A percentile compares a stretch with the other conserved stretches of the same genome.
Conservation (phyloP, 1,140 invertebrate genomes). For the Drosophila santomea region DNA sequence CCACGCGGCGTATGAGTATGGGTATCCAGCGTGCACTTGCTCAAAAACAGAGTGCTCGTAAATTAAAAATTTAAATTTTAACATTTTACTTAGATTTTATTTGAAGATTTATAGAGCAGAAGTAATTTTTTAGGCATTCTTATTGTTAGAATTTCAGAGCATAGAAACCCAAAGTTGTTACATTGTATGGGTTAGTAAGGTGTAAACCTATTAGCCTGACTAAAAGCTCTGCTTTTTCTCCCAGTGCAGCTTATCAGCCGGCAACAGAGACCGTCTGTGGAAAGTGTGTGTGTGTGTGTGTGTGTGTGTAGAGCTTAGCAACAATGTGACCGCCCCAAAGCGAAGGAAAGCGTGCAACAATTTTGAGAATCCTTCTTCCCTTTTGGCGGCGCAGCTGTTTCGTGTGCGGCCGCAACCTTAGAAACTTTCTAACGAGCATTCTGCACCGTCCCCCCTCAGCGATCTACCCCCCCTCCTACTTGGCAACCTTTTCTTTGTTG, state of each 20-base stretch:
- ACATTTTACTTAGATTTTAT: too few species aligned
- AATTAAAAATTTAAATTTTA: too few species aligned
- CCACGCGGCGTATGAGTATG: conserved; percentile 49
- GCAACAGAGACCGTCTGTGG: conserved; percentile 9
- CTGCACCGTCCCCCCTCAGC: conserved; percentile 10
- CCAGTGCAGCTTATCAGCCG: conserved; percentile 52
- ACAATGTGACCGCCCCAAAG: conserved; percentile 60
- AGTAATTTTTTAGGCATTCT: too few species aligned
- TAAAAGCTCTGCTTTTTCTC: not conserved
- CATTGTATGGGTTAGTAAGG: too few species aligned
- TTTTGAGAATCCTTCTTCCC: conserved; percentile 63
- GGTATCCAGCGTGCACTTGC: conserved; percentile 8
- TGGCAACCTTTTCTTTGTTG: conserved; percentile 6
- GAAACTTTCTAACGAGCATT: conserved; percentile 57
- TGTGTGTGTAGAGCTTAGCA: conserved; percentile 34
- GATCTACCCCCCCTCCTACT: not conserved
- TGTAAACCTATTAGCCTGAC: too few species aligned
- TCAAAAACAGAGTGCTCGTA: not conserved
- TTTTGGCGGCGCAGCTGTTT: conserved; percentile 73
- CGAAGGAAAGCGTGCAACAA: conserved; percentile 62
- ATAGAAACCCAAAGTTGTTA: too few species aligned
- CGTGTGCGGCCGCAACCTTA: conserved; percentile 55
- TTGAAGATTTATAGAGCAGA: too few species aligned
- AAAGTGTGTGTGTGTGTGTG: not conserved
- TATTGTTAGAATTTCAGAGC: too few species aligned